Conservation (phyloP, 2,888 invertebrate species). For the Branchellion lobata region DNA sequence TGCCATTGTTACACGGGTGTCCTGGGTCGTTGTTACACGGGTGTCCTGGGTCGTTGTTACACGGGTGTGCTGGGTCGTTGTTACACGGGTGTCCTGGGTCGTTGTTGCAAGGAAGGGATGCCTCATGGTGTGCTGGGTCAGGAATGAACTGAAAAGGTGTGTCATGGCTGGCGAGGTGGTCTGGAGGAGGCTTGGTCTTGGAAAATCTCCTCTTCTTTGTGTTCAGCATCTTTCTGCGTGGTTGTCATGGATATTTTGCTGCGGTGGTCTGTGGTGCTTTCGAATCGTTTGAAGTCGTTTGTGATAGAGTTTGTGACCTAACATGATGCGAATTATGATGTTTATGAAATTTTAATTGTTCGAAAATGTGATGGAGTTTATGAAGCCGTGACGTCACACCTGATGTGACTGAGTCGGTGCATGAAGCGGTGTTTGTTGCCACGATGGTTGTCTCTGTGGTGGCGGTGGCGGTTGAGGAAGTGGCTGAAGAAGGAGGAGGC, state of each 20-base stretch:
- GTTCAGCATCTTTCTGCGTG: conserved; percentile 47
- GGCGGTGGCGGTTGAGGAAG: conserved; percentile 18
- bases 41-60: no score
- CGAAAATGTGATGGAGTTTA: no score
- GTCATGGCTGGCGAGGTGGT: background rate
- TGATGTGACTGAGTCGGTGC: conserved; percentile 94
- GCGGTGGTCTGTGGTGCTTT: background rate
- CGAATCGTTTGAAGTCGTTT: background rate
- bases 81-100: no score
- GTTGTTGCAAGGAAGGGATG: no score
- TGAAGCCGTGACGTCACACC: conserved; percentile 68
- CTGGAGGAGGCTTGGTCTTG: background rate
- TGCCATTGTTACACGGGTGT: background rate
- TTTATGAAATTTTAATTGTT: no score
- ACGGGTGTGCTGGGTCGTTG: no score
- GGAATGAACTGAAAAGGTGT: no score
- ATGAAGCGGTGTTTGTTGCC: conserved; percentile 92
- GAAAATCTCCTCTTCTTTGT: conserved; percentile 45
- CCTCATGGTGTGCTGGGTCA: no score
- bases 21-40: no score
- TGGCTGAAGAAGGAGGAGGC: conserved; percentile 12
- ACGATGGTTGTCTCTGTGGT: conserved; percentile 81
- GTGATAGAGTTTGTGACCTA: no score
- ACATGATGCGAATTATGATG: no score
- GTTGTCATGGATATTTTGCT: background rate